phyloP scores from a whole-genome alignment of 2,888 invertebrate genomes.

The Amblyjoppa fuscipennis region DNA sequence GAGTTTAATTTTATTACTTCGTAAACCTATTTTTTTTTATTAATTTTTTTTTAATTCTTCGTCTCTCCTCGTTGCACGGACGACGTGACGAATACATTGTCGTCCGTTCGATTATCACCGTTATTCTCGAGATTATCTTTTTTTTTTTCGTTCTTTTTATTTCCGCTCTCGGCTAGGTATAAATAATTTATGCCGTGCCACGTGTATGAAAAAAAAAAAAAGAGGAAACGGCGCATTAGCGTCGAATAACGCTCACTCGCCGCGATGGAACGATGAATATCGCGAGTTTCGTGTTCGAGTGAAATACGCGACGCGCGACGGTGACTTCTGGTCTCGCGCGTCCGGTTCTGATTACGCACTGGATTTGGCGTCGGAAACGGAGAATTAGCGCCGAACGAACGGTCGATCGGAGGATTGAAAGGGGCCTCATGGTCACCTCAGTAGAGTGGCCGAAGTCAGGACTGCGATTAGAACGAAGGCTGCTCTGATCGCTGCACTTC shows the following conservation, averaged over 20 bases:
- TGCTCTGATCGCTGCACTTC: constrained; percentile 74
- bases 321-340: constrained; percentile 45
- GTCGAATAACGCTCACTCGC: constrained; percentile 38
- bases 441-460: constrained; percentile 77
- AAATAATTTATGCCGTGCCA: constrained; percentile 59
- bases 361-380: constrained; percentile 59
- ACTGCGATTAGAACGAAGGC: constrained; percentile 77
- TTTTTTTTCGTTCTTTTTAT: constrained; percentile 10
- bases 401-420: constrained; percentile 53
- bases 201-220: constrained; percentile 35
- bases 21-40: constrained; percentile 35
- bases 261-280: constrained; percentile 50
- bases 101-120: constrained; percentile 54
- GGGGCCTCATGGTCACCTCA: constrained; percentile 83
- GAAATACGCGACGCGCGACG: constrained; percentile 46
- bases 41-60: constrained; percentile 4
- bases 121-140: constrained; percentile 38
- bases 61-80: background rate
- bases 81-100: constrained; percentile 47
- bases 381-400: constrained; percentile 64
- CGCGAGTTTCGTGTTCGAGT: constrained; percentile 32
- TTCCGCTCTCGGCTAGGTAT: constrained; percentile 47
- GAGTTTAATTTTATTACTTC: constrained; percentile 38
- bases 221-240: constrained; percentile 38
- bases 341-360: constrained; percentile 45